These are phyloP conservation scores for Ptilonorhynchus violaceus DNA, from an alignment of 2,113 vertebrate species.

Conservation along the genomic window DNA sequence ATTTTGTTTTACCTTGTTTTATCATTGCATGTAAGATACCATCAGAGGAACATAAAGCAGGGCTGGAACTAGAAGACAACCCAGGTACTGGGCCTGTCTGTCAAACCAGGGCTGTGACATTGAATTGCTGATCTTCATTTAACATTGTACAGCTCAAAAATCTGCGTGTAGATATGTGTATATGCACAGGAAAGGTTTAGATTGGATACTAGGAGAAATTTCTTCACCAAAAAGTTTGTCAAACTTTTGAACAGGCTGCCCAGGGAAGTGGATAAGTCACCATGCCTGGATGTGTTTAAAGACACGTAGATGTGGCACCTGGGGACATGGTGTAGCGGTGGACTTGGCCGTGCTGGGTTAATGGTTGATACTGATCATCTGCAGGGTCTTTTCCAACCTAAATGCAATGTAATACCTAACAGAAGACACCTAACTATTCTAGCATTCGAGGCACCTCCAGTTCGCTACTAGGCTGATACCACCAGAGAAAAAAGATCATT, in stretches of 20 bases:
- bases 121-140: not conserved
- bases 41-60: not conserved
- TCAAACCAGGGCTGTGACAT: not conserved
- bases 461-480: not conserved
- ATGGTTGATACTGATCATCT: rapidly evolving
- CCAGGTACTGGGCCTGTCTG: not conserved
- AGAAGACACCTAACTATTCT: not conserved
- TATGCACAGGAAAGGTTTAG: not conserved
- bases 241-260: not conserved
- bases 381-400: not conserved
- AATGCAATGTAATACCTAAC: not conserved
- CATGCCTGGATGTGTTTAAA: not conserved
- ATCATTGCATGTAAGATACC: not conserved
- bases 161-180: not conserved
- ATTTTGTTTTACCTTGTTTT: not conserved
- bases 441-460: not conserved
- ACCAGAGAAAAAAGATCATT: not conserved
- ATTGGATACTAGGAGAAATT: not conserved
- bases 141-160: not conserved
- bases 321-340: not conserved
- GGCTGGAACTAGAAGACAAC: not conserved
- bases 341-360: not conserved
- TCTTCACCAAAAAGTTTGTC: not conserved
- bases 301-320: rapidly evolving
- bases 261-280: not conserved